Base-by-base conservation (phyloP, 37 sponge, comb jelly and placozoan genomes). In the Tethya wilhelma region DNA sequence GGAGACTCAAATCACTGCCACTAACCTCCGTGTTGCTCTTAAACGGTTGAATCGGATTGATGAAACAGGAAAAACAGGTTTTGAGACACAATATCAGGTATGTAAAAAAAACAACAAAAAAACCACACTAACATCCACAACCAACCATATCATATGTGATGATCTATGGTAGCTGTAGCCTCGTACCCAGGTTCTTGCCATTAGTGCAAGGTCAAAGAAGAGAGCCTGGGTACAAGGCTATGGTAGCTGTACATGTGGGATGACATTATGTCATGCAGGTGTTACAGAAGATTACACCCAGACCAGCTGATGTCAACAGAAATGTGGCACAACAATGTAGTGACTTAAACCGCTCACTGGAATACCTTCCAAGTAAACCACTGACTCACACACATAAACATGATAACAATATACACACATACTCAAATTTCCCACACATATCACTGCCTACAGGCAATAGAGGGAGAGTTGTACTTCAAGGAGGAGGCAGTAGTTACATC, bases 261-360 rank as follows among this genome's bases (percentile, higher is more conserved):
- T 49, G 14, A 9, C 7, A 26, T n/a, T 25, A n/a, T 26, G 25
- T n/a, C 56, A 1, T 58, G 42, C 57, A 83, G 83, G 49, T 83
- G 28, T 57, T 83, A 34, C 5, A 65, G 29, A 63, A 74, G 45
- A 55, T 83, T 1, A 64, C 75, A 7, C 83, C 83, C n/a, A 34
- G 33, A 30, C 75, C 83, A 41, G 8, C 4, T 20, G 83, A 83
- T 14, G 75, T 53, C 2, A 25, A 65, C 14, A 53, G 65, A 8
- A 44, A n/a, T 4, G 25, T 30, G 2, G 83, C 83, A 36, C 56
- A 28, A 0, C 33, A 4, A 3, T 33, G 74, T 30, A 8, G 41
- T 17, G 45, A 65, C 0, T 32, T 19, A 26, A 83, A 83, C 42
- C 44, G 83, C 12, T 64, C 65, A 46, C 63, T 45, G 65, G 65